These are phyloP conservation scores for Ptychadena robeensis DNA, from an alignment of 2,797 vertebrate genomes.

Conservation along the genomic window DNA sequence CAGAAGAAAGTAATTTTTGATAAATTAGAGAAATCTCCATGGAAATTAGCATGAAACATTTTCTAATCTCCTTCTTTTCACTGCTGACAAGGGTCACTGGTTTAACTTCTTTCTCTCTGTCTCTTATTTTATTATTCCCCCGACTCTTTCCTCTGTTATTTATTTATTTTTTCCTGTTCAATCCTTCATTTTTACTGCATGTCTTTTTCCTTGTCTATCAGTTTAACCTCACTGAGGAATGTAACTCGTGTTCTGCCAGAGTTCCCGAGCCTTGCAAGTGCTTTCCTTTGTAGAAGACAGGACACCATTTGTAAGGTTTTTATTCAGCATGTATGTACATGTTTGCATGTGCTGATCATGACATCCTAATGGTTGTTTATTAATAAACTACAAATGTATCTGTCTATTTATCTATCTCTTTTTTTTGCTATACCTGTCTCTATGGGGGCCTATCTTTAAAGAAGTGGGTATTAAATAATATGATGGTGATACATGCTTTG, in stretches of 20 bases:
- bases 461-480: too few relatives aligned
- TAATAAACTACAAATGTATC: background rate
- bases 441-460: too few relatives aligned
- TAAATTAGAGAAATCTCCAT: slow-evolving; percentile 99
- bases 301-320: background rate
- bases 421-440: background rate
- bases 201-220: slow-evolving; percentile 66
- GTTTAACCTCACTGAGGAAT: slow-evolving; percentile 65
- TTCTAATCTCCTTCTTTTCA: slow-evolving; percentile 97
- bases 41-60: slow-evolving; percentile 99
- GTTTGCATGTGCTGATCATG: background rate
- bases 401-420: background rate
- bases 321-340: background rate
- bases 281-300: background rate
- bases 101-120: slow-evolving; percentile 81
- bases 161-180: slow-evolving; percentile 67
- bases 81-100: slow-evolving; percentile 94
- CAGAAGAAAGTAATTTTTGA: slow-evolving; percentile 87
- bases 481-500: too few relatives aligned
- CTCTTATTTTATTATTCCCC: slow-evolving; percentile 92
- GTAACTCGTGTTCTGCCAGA: slow-evolving; percentile 69
- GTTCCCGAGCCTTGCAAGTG: slow-evolving; percentile 36
- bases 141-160: slow-evolving; percentile 72
- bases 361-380: background rate
- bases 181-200: slow-evolving; percentile 66